Base-by-base conservation (phyloP, 2,888 invertebrate species). In the Lasioglossum oenotherae region DNA sequence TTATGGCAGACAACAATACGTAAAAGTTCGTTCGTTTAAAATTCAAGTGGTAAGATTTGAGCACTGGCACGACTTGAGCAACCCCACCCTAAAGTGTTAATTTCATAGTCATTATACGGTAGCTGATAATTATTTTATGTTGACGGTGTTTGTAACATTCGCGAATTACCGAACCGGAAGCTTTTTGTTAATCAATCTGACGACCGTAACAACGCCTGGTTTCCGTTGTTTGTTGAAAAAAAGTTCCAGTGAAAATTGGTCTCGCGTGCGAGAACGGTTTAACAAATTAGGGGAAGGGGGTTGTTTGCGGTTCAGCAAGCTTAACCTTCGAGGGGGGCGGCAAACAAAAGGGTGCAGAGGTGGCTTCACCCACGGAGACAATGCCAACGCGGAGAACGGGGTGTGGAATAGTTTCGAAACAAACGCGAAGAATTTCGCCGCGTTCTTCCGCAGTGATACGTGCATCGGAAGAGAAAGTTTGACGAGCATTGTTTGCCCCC, bases 401-500 rank as follows among this genome's bases (percentile, higher is more conserved):
- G 14, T 19, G 19, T 23, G 19, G 77, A 81, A 78, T 35, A 74
- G 74, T 77, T 81, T 53, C 38, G 69, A 81, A 84, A 73, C 67
- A 49, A 74, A 53, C 44, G 78, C 41, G 53, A 64, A 76, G 53
- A 49, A 31, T 44, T 71, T 16, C 14, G n/a, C 46, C 44, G 71
- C 60, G 49, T 53, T 73, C 53, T 77, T 81, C 69, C 77, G 81
- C 84, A 74, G 84, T 74, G 79, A 84, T 84, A 84, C 81, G 74
- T 81, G 81, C 74, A 57, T 75, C 78, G 78, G 69, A 46, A 81
- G 71, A 44, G 75, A 78, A 79, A 79, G 72, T 78, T 84, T 81
- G 81, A 84, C 81, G 60, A 81, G 84, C 81, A 74, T 84, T 81
- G 81, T 84, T 84, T 81, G 77, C 81, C 27, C 16, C 64, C 46